Conservation (phyloP, 2,113 vertebrate species). For the Camelus dromedarius region DNA sequence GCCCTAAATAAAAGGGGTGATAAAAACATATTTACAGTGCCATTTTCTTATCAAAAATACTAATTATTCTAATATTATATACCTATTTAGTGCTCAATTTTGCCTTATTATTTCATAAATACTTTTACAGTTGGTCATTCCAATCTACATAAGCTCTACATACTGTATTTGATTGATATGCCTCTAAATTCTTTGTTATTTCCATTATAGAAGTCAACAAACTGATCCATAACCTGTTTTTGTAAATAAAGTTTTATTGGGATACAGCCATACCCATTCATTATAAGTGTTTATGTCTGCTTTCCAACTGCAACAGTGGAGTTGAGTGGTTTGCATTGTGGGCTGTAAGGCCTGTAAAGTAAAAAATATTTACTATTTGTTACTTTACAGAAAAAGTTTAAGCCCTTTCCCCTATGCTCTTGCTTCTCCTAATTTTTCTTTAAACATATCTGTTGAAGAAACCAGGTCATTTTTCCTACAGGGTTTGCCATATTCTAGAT, state of each 20-base stretch:
- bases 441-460: neutral
- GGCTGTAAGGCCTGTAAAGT: neutral
- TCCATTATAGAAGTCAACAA: neutral
- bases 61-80: constrained; percentile 5
- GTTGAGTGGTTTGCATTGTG: neutral
- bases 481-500: neutral
- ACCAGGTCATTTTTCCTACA: neutral
- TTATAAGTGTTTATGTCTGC: neutral
- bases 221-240: neutral
- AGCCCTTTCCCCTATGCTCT: neutral
- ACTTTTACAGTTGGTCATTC: neutral
- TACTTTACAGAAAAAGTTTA: neutral
- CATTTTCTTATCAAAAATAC: neutral
- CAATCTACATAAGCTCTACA: neutral
- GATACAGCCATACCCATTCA: neutral
- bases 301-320: neutral
- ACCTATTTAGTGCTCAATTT: constrained; percentile 3
- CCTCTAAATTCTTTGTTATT: neutral
- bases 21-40: neutral
- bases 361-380: neutral
- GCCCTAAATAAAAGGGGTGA: neutral
- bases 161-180: neutral
- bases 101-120: neutral
- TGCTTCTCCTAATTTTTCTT: neutral
- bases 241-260: neutral